Conservation (phyloP, 1,140 invertebrate species). For the Drosophila ambigua region DNA sequence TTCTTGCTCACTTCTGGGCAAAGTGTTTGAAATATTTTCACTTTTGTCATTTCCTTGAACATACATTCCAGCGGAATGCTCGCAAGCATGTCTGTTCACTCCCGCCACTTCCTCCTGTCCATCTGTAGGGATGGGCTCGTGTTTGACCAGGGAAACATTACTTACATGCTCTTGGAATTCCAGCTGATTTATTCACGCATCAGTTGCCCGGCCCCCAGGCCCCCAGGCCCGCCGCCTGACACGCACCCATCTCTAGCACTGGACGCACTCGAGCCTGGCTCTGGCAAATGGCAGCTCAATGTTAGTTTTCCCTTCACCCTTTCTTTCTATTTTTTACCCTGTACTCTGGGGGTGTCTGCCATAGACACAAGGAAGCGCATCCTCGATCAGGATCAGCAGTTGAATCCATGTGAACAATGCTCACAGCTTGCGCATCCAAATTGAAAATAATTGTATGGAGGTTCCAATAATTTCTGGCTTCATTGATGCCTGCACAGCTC, state of each 20-base stretch:
- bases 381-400: background rate
- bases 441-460: no score
- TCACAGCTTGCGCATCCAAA: no score
- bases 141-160: slow-evolving; percentile 46
- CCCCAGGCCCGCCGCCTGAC: slow-evolving; percentile 24
- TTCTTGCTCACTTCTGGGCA: slow-evolving; percentile 30
- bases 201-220: slow-evolving; percentile 39
- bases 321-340: slow-evolving; percentile 7
- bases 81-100: slow-evolving; percentile 55
- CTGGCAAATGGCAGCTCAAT: slow-evolving; percentile 70
- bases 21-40: slow-evolving; percentile 76
- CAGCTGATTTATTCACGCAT: slow-evolving; percentile 50
- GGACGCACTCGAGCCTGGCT: slow-evolving; percentile 56
- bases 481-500: no score
- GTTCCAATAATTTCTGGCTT: no score
- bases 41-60: slow-evolving; percentile 75
- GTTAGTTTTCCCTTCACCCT: slow-evolving; percentile 48
- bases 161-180: slow-evolving; percentile 40
- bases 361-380: background rate
- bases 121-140: slow-evolving; percentile 30
- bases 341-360: background rate
- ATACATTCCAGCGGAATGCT: slow-evolving; percentile 61
- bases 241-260: slow-evolving; percentile 57
- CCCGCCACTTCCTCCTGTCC: no score
- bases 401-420: background rate